Base-by-base conservation (phyloP, 2,113 vertebrate genomes). In the Mormyrus iriodes region DNA sequence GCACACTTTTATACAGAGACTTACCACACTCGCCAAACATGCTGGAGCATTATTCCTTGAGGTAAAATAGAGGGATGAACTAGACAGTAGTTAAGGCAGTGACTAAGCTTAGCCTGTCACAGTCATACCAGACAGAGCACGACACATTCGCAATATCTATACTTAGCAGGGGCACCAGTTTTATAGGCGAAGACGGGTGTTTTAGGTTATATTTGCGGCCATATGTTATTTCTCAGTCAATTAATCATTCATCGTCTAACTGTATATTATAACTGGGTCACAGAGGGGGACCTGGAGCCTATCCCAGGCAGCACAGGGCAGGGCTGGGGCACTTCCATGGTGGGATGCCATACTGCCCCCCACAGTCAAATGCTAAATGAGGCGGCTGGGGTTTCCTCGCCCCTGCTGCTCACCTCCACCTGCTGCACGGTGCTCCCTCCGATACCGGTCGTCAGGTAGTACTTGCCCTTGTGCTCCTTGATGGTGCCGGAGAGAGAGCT, bases 361-460 rank as follows among this genome's bases (percentile, higher is more conserved):
- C 55, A 8, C 46, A 3, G 24, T 61, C 58, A 27, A 8, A 12
- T 3, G 3, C 10, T 31, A 69, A 69, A 31, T 1, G n/a, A 31
- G 61, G 27, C 12, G 61, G n/a, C 1, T 3, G 0, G 61, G n/a
- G 27, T 12, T 10, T 4, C 61, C 27, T 10, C 61, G 0, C 9
- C 53, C 21, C 19, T 1, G 5, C 6, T 9, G 84, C 86, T 93
- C 93, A 99, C 98, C 97, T 99, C 97, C 0, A 96, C 89, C 24
- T 97, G 96, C 89, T 97, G 97, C 42, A 97, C 90, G 21, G 96
- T 95, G 44, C 95, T 96, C 69, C 96, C 97, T 0, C 94, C 86
- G 4, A 95, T 27, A 0, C 94, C 4, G 0, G 97, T 95, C 0
- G 96, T 95, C 90, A 98, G 92, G 92, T 97, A 96, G 90, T 96